A percentile compares a stretch with the other conserved stretches of the same genome.
Conservation (phyloP, 2,888 invertebrate genomes). For the Cerceris ruficornis region DNA sequence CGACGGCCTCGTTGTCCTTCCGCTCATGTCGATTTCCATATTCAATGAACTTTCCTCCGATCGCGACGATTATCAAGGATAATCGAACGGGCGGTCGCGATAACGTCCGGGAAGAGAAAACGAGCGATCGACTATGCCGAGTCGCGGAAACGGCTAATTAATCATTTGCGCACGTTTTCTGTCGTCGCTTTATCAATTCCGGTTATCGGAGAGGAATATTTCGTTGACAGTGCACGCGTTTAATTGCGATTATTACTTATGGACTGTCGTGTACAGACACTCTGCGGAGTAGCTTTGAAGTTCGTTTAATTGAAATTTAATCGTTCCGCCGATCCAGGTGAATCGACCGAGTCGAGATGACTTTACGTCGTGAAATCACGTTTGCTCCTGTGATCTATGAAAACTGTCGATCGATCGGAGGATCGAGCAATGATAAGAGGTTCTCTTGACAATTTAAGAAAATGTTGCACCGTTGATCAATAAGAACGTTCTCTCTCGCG, state of each 20-base stretch:
- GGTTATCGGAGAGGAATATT: background rate
- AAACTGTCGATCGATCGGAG: background rate
- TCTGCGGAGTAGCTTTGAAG: background rate
- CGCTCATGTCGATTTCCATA: conserved; percentile 68
- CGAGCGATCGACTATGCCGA: background rate
- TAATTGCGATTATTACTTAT: conserved; percentile 2
- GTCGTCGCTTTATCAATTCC: background rate
- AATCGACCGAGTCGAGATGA: background rate
- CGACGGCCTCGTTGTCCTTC: conserved; percentile 53
- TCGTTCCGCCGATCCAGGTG: background rate
- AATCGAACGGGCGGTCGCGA: background rate
- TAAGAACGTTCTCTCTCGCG: no score
- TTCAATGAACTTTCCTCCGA: conserved; percentile 1
- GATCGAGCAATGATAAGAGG: no score
- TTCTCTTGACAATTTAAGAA: no score
- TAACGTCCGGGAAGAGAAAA: background rate
- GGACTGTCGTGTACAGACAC: background rate
- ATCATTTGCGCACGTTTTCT: background rate
- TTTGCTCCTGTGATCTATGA: background rate
- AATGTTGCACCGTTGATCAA: no score
- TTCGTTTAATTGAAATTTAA: background rate
- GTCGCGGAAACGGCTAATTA: background rate
- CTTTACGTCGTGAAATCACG: background rate
- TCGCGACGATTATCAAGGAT: background rate
- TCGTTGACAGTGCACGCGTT: background rate